Evolutionary conservation across 2,113 vertebrate genomes (phyloP).

Genomic region (Pelmatolapia mariae): DNA sequence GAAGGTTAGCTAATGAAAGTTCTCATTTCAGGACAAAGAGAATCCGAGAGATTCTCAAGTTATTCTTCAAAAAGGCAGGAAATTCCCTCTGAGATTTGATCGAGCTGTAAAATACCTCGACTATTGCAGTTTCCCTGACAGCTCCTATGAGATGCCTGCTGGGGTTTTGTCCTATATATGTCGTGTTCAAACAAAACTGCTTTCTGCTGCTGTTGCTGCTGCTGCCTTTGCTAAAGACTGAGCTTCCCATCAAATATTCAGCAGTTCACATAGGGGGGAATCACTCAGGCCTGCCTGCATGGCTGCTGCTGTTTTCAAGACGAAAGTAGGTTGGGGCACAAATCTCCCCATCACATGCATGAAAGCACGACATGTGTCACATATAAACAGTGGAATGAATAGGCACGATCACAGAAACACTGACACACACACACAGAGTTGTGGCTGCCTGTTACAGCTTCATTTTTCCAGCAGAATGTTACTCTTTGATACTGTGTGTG

Average conservation of each 20-base stretch:
- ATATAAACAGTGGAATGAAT: neutral
- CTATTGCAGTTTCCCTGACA: conserved; percentile 26
- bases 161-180: conserved; percentile 60
- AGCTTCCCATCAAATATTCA: conserved; percentile 66
- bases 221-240: conserved; percentile 42
- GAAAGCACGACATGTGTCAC: conserved; percentile 21
- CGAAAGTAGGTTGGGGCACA: conserved; percentile 24
- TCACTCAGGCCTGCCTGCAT: conserved; percentile 30
- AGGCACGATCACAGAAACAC: neutral
- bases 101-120: conserved; percentile 28
- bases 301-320: conserved; percentile 1
- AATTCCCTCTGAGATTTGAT: conserved; percentile 32
- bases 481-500: conserved; percentile 10
- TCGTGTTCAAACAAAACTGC: conserved; percentile 45
- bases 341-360: neutral
- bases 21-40: conserved; percentile 9
- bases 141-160: conserved; percentile 29
- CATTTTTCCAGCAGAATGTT: conserved; percentile 29
- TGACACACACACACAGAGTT: neutral
- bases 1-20: neutral
- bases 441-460: conserved; percentile 2
- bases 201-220: conserved; percentile 2
- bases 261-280: conserved; percentile 39
- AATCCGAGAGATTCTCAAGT: neutral
- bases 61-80: neutral